These are phyloP conservation scores for Arge pagana DNA, from an alignment of 2,888 invertebrate species.

Conservation along the genomic window DNA sequence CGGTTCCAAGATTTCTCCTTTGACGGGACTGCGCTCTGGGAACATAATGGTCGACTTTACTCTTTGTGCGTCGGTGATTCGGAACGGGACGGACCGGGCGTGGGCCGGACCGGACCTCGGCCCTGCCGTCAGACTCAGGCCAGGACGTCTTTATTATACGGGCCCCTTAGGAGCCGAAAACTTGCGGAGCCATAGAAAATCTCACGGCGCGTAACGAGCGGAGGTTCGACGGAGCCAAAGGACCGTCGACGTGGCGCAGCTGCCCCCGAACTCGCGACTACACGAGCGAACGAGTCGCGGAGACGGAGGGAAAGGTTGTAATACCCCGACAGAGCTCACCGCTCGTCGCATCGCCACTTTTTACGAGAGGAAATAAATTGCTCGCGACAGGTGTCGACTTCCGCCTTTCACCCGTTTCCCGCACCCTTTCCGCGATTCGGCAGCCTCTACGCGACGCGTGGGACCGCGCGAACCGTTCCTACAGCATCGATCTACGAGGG, in stretches of 20 bases:
- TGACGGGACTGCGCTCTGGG: conserved; percentile 6
- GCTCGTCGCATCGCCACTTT: conserved; percentile 19
- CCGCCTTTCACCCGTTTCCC: not conserved
- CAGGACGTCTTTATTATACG: conserved; percentile 21
- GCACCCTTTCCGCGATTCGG: not conserved
- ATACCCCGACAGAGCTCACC: not conserved
- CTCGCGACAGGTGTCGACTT: conserved; percentile 16
- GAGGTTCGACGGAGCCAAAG: not conserved
- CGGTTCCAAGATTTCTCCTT: conserved; percentile 20
- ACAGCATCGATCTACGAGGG: not conserved
- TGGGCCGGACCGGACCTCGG: too few relatives aligned
- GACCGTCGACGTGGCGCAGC: not conserved
- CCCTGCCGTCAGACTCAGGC: too few relatives aligned
- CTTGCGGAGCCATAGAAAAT: conserved; percentile 4
- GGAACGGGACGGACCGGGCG: conserved; percentile 3
- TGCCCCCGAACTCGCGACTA: too few relatives aligned
- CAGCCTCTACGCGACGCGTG: not conserved
- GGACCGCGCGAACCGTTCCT: not conserved
- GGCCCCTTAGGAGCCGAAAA: conserved; percentile 12
- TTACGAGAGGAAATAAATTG: conserved; percentile 20
- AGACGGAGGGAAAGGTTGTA: conserved; percentile 8
- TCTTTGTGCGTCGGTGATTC: conserved; percentile 19
- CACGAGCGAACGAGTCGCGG: too few relatives aligned
- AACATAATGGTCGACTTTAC: conserved; percentile 21
- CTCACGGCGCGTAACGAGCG: conserved; percentile 17